phyloP scores from a whole-genome alignment of 2,113 vertebrate genomes.

The Caranx ignobilis region DNA sequence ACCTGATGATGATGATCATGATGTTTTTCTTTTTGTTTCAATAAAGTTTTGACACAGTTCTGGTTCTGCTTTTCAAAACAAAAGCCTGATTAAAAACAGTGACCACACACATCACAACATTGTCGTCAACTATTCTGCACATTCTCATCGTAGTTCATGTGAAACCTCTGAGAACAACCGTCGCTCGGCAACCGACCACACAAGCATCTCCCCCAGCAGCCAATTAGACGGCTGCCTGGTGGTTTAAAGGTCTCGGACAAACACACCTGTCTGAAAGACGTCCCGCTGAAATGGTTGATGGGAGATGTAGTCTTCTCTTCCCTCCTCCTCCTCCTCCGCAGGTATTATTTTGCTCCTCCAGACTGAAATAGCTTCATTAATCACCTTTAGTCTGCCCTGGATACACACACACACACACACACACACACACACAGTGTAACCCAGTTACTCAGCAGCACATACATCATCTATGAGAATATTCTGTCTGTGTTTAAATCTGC shows the following conservation, averaged over 20 bases:
- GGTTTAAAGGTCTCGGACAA: not conserved
- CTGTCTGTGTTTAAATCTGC: not conserved
- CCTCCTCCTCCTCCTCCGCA: not conserved
- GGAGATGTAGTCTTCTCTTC: slow-evolving; percentile 2
- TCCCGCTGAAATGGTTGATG: not conserved
- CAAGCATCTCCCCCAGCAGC: slow-evolving; percentile 1
- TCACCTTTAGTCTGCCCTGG: slow-evolving; percentile 29
- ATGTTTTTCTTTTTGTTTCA: not conserved
- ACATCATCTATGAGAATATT: slow-evolving; percentile 3
- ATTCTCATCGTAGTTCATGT: too few relatives aligned
- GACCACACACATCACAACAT: too few relatives aligned
- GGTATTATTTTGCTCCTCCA: not conserved
- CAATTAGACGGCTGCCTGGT: not conserved
- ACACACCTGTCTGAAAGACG: not conserved
- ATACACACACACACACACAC: slow-evolving; percentile 22
- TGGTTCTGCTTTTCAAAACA: not conserved
- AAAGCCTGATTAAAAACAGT: not conserved
- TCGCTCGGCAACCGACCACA: not conserved
- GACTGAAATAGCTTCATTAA: slow-evolving; percentile 43
- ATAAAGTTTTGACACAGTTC: not conserved
- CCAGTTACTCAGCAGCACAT: slow-evolving; percentile 6
- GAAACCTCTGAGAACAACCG: not conserved
- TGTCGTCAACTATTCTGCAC: too few relatives aligned
- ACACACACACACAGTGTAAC: slow-evolving; percentile 16
- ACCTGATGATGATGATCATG: not conserved